A percentile compares a stretch with the other conserved stretches of the same genome.
phyloP scores from a whole-genome alignment of 2,113 vertebrate genomes.

The Xyliphius kryptos region DNA sequence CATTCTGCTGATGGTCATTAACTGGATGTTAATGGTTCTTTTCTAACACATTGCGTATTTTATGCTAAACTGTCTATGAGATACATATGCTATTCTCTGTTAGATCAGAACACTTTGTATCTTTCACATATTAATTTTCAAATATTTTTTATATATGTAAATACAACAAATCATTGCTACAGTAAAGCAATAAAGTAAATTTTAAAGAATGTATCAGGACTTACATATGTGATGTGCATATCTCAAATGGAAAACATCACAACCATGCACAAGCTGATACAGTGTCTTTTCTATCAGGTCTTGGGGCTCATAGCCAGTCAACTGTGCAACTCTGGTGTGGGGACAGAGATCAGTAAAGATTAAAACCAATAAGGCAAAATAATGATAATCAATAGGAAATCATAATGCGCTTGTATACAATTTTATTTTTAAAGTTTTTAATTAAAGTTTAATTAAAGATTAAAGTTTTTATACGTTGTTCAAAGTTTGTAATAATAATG shows the following conservation, averaged over 20 bases:
- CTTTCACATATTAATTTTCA: too few relatives aligned
- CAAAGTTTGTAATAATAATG: too few relatives aligned
- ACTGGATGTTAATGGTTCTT: neutral
- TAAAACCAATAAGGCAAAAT: neutral
- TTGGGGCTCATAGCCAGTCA: conserved; percentile 91
- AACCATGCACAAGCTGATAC: conserved; percentile 87
- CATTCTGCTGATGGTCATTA: neutral
- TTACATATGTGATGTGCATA: conserved; percentile 85
- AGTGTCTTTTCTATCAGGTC: conserved; percentile 93
- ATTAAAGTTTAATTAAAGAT: too few relatives aligned
- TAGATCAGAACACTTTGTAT: too few relatives aligned
- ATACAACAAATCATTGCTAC: too few relatives aligned
- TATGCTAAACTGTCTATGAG: neutral
- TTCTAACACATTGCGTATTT: neutral
- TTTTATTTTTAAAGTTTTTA: too few relatives aligned
- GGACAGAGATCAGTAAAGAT: conserved; percentile 8
- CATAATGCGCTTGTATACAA: too few relatives aligned
- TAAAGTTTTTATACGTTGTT: too few relatives aligned
- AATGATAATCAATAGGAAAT: neutral
- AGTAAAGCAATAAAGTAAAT: too few relatives aligned
- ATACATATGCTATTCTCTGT: neutral
- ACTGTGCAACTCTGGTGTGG: conserved; percentile 78
- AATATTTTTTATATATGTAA: too few relatives aligned
- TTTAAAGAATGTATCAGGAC: conserved; percentile 47
- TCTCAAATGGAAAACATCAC: conserved; percentile 83